Percentiles rank a stretch among this genome's conserved stretches.
These are phyloP conservation scores for Stenolophus ochropezus DNA, from an alignment of 2,888 invertebrate species.

Conservation along the genomic window DNA sequence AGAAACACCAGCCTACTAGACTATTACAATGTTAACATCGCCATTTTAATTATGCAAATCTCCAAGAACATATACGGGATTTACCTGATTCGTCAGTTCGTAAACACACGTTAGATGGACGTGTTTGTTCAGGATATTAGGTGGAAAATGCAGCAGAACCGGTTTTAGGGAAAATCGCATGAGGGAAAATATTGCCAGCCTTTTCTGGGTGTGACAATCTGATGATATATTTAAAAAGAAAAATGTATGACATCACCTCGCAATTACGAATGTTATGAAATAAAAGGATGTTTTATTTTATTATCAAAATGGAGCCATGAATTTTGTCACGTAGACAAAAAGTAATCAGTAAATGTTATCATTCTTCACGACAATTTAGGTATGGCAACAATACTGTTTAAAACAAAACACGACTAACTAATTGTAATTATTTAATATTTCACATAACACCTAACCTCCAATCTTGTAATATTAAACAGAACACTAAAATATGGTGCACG, in stretches of 20 bases:
- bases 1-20: conserved; percentile 14
- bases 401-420: no score
- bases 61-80: neutral
- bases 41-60: conserved; percentile 45
- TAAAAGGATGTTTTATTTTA: neutral
- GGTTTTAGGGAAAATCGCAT: neutral
- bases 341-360: neutral
- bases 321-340: neutral
- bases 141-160: neutral
- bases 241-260: no score
- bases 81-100: conserved; percentile 14
- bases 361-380: no score
- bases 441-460: no score
- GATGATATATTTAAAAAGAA: no score
- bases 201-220: no score
- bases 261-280: no score
- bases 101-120: neutral
- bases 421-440: no score
- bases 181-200: no score
- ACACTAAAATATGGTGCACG: no score
- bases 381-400: no score
- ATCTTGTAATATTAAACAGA: no score
- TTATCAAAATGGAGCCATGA: neutral
- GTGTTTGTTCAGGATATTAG: neutral
- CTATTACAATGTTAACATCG: conserved; percentile 40